Evolutionary conservation across 2,113 vertebrate genomes (phyloP).

Genomic region (Onychostruthus taczanowskii): DNA sequence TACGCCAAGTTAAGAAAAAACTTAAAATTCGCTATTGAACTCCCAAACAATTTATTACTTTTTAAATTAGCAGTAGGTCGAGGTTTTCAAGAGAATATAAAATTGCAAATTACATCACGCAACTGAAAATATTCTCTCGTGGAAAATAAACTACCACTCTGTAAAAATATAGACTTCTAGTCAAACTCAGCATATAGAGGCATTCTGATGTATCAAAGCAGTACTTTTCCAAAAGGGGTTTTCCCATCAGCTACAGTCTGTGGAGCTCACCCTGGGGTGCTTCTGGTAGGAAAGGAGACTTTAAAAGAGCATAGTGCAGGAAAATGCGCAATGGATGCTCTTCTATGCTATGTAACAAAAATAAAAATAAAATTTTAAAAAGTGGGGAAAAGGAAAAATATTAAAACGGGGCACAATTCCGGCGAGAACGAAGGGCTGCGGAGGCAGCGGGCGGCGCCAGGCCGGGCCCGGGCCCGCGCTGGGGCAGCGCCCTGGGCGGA

Average conservation of each 20-base stretch:
- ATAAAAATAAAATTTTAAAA: background rate
- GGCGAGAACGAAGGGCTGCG: fast-evolving
- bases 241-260: background rate
- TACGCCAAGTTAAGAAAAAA: background rate
- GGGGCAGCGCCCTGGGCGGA: background rate
- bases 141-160: background rate
- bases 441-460: too few species aligned
- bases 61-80: fast-evolving
- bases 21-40: background rate
- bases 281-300: background rate
- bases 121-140: background rate
- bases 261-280: background rate
- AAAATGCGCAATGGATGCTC: background rate
- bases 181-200: background rate
- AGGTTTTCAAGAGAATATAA: background rate
- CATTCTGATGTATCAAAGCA: background rate
- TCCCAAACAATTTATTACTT: background rate
- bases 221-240: background rate
- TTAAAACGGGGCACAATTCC: fast-evolving
- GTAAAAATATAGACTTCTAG: background rate
- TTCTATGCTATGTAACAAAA: fast-evolving
- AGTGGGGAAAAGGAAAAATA: too few species aligned
- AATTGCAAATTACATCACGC: background rate
- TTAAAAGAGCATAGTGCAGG: fast-evolving
- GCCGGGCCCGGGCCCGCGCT: fast-evolving